These are phyloP conservation scores for Chalcosyrphus nemorum DNA, from an alignment of 2,888 invertebrate genomes.

Conservation along the genomic window DNA sequence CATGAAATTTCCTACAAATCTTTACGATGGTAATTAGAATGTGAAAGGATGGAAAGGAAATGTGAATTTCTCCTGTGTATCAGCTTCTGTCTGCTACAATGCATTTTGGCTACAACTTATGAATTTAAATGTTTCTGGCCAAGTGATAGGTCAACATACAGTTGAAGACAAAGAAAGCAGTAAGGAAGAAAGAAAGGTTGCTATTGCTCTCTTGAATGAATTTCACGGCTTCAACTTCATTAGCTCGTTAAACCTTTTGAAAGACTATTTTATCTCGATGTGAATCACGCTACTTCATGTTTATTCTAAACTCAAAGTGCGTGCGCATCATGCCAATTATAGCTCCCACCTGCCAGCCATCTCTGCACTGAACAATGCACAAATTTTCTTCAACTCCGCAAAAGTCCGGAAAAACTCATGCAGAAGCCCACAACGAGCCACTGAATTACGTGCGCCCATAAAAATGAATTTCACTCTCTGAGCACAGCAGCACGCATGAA, in stretches of 20 bases:
- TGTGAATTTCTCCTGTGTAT: constrained; percentile 16
- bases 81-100: neutral
- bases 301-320: constrained; percentile 40
- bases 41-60: constrained; percentile 27
- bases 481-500: constrained; percentile 59
- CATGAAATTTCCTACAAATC: constrained; percentile 50
- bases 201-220: constrained; percentile 16
- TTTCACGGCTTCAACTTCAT: constrained; percentile 34
- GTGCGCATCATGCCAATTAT: constrained; percentile 49
- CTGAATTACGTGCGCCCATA: constrained; percentile 66
- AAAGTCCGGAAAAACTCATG: constrained; percentile 17
- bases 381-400: neutral
- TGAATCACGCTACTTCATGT: constrained; percentile 31
- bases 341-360: constrained; percentile 20
- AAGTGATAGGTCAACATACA: constrained; percentile 39
- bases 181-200: neutral
- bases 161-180: neutral
- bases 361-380: constrained; percentile 38
- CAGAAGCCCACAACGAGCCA: constrained; percentile 41
- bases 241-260: constrained; percentile 2
- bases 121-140: constrained; percentile 37
- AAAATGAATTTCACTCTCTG: constrained; percentile 39
- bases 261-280: constrained; percentile 8
- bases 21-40: constrained; percentile 57
- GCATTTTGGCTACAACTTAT: constrained; percentile 45